These are phyloP conservation scores for Phrynocephalus guinanensis DNA, from an alignment of 2,797 vertebrate genomes.

Conservation along the genomic window DNA sequence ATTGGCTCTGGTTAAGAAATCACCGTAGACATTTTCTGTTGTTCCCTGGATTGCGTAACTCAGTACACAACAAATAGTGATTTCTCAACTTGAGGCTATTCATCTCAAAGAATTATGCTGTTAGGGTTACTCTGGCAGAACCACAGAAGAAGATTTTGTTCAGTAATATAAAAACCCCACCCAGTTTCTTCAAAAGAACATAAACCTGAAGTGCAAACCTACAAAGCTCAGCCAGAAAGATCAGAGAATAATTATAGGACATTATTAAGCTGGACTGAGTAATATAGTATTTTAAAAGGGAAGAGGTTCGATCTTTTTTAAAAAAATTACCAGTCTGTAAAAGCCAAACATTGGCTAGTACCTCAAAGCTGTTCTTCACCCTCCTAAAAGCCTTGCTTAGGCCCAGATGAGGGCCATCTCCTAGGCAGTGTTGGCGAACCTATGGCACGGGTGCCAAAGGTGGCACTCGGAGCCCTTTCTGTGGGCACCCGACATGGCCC, in stretches of 20 bases:
- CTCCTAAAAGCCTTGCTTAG: constrained; percentile 2
- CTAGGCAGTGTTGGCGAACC: too few relatives aligned
- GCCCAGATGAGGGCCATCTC: constrained; percentile 16
- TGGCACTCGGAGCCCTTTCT: too few relatives aligned
- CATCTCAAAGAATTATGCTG: too few relatives aligned
- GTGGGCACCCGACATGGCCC: too few relatives aligned
- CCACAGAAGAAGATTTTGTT: too few relatives aligned
- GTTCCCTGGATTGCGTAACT: too few relatives aligned
- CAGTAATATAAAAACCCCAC: background rate
- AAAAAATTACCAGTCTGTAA: background rate
- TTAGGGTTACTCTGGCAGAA: too few relatives aligned
- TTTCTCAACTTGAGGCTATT: too few relatives aligned
- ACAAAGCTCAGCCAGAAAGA: background rate
- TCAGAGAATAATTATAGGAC: background rate
- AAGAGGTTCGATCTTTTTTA: constrained; percentile 23
- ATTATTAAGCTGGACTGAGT: background rate
- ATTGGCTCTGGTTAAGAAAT: too few relatives aligned
- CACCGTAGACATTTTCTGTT: too few relatives aligned
- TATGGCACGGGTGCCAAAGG: too few relatives aligned
- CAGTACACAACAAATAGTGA: too few relatives aligned
- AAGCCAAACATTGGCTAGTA: background rate
- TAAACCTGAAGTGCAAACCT: background rate
- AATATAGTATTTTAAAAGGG: background rate
- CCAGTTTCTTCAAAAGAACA: background rate
- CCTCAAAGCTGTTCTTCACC: constrained; percentile 3